These are phyloP conservation scores for Arenicola marina DNA, from an alignment of 2,888 invertebrate genomes.

Conservation along the genomic window DNA sequence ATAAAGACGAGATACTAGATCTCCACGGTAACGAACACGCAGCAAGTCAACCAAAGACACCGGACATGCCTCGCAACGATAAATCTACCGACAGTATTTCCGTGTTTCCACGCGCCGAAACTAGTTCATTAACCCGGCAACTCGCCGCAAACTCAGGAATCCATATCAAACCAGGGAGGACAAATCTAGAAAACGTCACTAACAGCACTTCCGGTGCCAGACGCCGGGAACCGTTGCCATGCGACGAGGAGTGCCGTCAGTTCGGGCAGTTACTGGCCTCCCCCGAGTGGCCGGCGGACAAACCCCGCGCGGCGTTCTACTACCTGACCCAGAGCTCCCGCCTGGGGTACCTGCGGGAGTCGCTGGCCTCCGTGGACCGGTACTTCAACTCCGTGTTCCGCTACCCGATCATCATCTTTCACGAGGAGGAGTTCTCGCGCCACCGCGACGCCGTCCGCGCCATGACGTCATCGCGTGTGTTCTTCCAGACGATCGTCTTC, in stretches of 20 bases:
- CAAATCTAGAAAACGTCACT: too few species aligned
- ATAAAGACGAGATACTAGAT: too few species aligned
- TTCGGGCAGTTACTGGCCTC: constrained; percentile 8
- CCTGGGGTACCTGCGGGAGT: constrained; percentile 3
- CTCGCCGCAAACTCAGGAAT: too few species aligned
- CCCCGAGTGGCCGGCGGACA: constrained; percentile 22
- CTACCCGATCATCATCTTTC: constrained; percentile 35
- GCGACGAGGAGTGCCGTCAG: constrained; percentile 15
- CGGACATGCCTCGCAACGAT: too few species aligned
- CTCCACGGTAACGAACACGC: too few species aligned
- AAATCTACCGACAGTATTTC: too few species aligned
- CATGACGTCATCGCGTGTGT: constrained; percentile 14
- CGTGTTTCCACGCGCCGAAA: too few species aligned
- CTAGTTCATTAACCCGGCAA: too few species aligned
- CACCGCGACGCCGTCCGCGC: not conserved
- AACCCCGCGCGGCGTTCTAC: constrained; percentile 29
- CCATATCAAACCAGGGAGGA: too few species aligned
- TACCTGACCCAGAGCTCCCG: constrained; percentile 21
- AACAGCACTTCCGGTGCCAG: too few species aligned
- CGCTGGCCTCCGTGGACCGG: constrained; percentile 15
- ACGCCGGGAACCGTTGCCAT: too few species aligned
- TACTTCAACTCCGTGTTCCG: constrained; percentile 28
- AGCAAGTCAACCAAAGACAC: too few species aligned
- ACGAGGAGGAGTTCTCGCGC: constrained; percentile 25
- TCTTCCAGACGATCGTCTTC: constrained; percentile 29